Evolutionary conservation across 2,888 invertebrate species (phyloP).

Genomic region (Melitaea athalia): DNA sequence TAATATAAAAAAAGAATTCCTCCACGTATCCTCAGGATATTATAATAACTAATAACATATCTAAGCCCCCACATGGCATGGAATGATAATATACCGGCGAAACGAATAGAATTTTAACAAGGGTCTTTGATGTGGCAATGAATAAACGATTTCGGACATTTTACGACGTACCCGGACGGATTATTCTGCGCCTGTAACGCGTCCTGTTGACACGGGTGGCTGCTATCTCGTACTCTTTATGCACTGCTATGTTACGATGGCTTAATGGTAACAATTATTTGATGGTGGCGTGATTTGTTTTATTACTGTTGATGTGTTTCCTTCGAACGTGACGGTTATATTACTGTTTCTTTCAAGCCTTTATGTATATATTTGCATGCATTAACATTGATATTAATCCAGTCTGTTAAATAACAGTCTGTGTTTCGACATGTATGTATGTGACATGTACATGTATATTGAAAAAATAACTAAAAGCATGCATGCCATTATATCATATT

Average conservation of each 20-base stretch:
- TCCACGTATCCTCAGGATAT: slow-evolving; percentile 15
- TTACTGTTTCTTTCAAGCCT: not conserved
- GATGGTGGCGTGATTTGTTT: slow-evolving; percentile 2
- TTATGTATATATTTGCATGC: not conserved
- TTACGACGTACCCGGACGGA: slow-evolving; percentile 60
- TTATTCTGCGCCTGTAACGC: slow-evolving; percentile 44
- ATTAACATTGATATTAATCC: too few relatives aligned
- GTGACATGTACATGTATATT: too few relatives aligned
- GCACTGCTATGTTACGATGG: slow-evolving; percentile 3
- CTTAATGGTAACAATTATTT: slow-evolving; percentile 14
- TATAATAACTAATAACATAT: slow-evolving; percentile 36
- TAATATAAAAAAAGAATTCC: slow-evolving; percentile 18
- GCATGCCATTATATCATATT: too few relatives aligned
- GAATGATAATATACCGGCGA: slow-evolving; percentile 47
- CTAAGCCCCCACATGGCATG: slow-evolving; percentile 47
- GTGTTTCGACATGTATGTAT: too few relatives aligned
- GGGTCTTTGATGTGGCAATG: slow-evolving; percentile 69
- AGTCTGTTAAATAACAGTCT: too few relatives aligned
- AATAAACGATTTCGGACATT: slow-evolving; percentile 71
- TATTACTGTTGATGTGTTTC: not conserved
- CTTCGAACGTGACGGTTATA: not conserved
- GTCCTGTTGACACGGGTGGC: slow-evolving; percentile 35
- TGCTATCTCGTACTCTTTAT: slow-evolving; percentile 14
- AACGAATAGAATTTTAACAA: slow-evolving; percentile 68
- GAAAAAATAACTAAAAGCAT: too few relatives aligned